Base-by-base conservation (phyloP, 1,140 invertebrate species). In the Dinoponera quadriceps region DNA sequence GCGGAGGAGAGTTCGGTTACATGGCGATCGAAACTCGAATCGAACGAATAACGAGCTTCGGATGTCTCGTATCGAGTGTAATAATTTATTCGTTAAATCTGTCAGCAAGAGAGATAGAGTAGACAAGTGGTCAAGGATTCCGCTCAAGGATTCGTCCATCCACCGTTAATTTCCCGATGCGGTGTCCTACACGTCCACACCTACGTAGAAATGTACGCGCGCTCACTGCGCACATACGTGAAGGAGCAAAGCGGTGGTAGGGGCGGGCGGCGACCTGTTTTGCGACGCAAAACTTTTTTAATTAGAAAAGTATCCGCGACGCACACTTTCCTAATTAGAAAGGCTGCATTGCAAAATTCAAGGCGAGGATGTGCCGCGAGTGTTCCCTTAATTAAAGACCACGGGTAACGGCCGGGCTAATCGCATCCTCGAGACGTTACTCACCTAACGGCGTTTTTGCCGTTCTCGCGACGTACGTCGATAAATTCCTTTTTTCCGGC, bases 401-500 rank as follows among this genome's bases (percentile, higher is more conserved):
- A 73, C 57, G 59, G 73, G 33, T 62, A 83, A 51, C 57, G 54
- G 57, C 60, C 57, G 62, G 62, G 22, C 51, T 85, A 75, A 62
- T 55, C 72, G 57, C 74, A 55, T 81, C 49, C 60, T 87, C 33
- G 38, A 27, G 7, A 29, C 49, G 49, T 71, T 80, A 69, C 65
- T 80, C 48, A 57, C 18, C n/a, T n/a, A n/a, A n/a, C 25, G 14
- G 14, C 66, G 83, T 74, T 88, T 78, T 88, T 75, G 82, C 65
- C 44, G 72, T 33, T 49, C 71, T 55, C 48, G 60, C 57, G 29
- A 73, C 84, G 69, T 86, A 88, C 85, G 74, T 86, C 83, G 83
- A 78, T 88, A 88, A 86, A 89, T 88, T 87, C 74, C 87, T 84
- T 84, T 88, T 84, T 85, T n/a, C n/a, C n/a, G 83, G 86, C 66